Evolutionary conservation across 2,888 invertebrate genomes (phyloP).

Genomic region (Trachelus tabidus): DNA sequence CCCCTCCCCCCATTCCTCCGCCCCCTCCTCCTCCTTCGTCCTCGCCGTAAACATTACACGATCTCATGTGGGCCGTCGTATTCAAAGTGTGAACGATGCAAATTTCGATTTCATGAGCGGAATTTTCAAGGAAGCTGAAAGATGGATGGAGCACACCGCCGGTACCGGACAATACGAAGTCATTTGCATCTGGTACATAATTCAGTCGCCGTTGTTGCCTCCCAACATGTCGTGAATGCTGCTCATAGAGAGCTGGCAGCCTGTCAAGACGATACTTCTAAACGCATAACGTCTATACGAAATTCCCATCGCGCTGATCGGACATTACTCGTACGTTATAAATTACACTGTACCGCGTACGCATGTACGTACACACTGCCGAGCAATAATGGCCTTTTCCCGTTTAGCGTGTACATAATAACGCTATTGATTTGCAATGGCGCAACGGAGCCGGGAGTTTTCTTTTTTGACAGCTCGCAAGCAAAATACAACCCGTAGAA

Average conservation of each 20-base stretch:
- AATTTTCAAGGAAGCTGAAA: constrained; percentile 55
- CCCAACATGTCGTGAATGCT: constrained; percentile 38
- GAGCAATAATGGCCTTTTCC: too few species aligned
- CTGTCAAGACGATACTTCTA: constrained; percentile 1
- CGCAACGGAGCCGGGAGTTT: too few species aligned
- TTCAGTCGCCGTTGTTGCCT: constrained; percentile 54
- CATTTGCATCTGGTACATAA: constrained; percentile 62
- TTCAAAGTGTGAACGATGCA: constrained; percentile 55
- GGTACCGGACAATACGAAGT: constrained; percentile 50
- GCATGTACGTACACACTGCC: too few species aligned
- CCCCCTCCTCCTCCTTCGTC: not conserved
- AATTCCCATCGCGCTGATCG: not conserved
- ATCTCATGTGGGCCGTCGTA: constrained; percentile 9
- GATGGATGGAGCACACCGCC: constrained; percentile 50
- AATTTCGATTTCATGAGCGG: constrained; percentile 51
- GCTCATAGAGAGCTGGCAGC: constrained; percentile 34
- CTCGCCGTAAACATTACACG: constrained; percentile 9
- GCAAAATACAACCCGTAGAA: too few species aligned
- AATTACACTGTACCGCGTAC: too few species aligned
- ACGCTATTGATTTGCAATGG: too few species aligned
- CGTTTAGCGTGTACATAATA: too few species aligned
- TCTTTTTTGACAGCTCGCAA: too few species aligned
- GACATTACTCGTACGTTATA: too few species aligned
- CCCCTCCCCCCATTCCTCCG: not conserved
- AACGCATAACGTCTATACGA: not conserved